Conservation (phyloP, 2,797 vertebrate species). For the Enteromius thamalakanensis region DNA sequence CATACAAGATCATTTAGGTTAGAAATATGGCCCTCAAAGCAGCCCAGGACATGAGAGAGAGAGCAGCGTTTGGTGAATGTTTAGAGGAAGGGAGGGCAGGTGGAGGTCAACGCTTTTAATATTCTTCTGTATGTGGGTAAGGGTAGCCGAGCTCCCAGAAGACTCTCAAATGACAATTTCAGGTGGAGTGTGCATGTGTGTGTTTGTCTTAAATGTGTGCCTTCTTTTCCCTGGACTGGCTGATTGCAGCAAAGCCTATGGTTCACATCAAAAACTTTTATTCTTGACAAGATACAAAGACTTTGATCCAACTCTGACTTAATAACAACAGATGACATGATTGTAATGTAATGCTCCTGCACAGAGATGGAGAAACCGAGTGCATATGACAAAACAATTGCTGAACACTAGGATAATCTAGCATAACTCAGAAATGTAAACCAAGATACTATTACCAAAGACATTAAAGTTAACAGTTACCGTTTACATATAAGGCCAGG, state of each 20-base stretch:
- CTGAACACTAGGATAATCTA: neutral
- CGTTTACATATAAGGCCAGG: neutral
- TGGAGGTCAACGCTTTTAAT: conserved; percentile 48
- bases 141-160: conserved; percentile 22
- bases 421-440: conserved; percentile 10
- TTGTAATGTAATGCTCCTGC: conserved; percentile 4
- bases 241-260: neutral
- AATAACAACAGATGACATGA: conserved; percentile 23
- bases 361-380: neutral
- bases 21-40: conserved; percentile 33
- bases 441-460: neutral
- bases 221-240: neutral
- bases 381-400: neutral
- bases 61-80: conserved; percentile 19
- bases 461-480: neutral
- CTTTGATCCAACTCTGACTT: conserved; percentile 34
- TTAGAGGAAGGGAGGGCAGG: conserved; percentile 20
- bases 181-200: conserved; percentile 32
- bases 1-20: conserved; percentile 42
- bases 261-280: conserved; percentile 25
- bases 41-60: conserved; percentile 41
- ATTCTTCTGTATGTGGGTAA: conserved; percentile 18
- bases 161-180: conserved; percentile 49
- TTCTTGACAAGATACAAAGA: conserved; percentile 29
- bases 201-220: conserved; percentile 2